Conservation (phyloP, 2,113 vertebrate species). For the Neolamprologus tretocephalus region DNA sequence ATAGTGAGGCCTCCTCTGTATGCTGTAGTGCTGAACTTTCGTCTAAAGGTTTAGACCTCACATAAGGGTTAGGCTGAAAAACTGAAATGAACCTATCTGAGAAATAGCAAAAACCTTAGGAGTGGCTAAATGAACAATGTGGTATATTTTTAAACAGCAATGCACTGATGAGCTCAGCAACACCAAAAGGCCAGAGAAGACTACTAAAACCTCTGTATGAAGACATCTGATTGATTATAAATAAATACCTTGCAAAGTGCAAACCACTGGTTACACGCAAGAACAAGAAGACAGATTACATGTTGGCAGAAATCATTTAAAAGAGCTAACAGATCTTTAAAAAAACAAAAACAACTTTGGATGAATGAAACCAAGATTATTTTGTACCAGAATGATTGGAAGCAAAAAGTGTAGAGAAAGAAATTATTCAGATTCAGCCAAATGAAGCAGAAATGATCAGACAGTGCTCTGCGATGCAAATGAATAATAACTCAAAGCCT, state of each 20-base stretch:
- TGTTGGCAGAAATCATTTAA: not conserved
- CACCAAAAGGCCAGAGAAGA: not conserved
- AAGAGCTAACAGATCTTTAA: not conserved
- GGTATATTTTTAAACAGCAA: not conserved
- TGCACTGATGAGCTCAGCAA: not conserved
- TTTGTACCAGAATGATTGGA: not conserved
- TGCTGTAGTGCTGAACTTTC: not conserved
- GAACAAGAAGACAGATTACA: not conserved
- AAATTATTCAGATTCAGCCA: not conserved
- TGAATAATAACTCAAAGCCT: not conserved
- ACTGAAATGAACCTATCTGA: not conserved
- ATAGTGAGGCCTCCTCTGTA: not conserved
- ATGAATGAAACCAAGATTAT: not conserved
- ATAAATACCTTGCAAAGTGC: not conserved
- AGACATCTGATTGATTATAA: not conserved
- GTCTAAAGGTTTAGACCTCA: not conserved
- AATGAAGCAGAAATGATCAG: not conserved
- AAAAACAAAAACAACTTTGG: not conserved
- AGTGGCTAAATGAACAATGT: not conserved
- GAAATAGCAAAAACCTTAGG: not conserved
- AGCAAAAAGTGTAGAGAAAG: not conserved
- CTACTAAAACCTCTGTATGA: not conserved
- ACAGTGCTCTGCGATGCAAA: not conserved
- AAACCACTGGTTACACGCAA: not conserved
- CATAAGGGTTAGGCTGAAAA: not conserved